Conservation (phyloP, 2,113 vertebrate genomes). For the Hippopotamus amphibius region DNA sequence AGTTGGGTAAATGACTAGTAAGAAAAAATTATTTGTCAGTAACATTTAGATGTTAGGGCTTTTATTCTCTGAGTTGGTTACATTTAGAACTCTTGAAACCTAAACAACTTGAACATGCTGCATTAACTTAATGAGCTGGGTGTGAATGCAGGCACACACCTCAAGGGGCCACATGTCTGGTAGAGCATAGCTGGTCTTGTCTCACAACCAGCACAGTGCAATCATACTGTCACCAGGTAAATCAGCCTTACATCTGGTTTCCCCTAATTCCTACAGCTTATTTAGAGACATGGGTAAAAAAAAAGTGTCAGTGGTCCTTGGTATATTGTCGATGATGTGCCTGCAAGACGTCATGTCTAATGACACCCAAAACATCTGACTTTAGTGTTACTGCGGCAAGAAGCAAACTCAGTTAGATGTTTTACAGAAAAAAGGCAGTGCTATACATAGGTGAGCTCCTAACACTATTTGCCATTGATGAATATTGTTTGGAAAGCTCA, state of each 20-base stretch:
- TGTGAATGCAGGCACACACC: not conserved
- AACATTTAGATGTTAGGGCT: not conserved
- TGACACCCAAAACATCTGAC: not conserved
- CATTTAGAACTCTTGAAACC: not conserved
- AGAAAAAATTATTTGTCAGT: not conserved
- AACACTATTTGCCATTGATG: not conserved
- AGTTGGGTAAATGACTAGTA: not conserved
- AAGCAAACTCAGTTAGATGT: slow-evolving; percentile 10
- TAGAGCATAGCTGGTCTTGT: not conserved
- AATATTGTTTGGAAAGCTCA: not conserved
- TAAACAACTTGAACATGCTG: not conserved
- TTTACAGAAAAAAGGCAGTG: not conserved
- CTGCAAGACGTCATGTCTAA: slow-evolving; percentile 51
- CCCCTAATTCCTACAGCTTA: not conserved
- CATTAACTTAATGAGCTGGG: not conserved
- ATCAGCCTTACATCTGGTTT: not conserved
- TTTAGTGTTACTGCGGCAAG: not conserved
- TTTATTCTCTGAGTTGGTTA: not conserved
- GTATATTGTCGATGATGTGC: slow-evolving; percentile 30
- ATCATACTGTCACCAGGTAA: not conserved
- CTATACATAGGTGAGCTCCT: not conserved
- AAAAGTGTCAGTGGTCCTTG: not conserved
- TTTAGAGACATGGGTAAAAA: not conserved
- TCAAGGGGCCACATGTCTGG: not conserved
- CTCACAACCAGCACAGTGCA: not conserved